phyloP scores from a whole-genome alignment of 2,888 invertebrate genomes.

The Eupithecia insigniata region DNA sequence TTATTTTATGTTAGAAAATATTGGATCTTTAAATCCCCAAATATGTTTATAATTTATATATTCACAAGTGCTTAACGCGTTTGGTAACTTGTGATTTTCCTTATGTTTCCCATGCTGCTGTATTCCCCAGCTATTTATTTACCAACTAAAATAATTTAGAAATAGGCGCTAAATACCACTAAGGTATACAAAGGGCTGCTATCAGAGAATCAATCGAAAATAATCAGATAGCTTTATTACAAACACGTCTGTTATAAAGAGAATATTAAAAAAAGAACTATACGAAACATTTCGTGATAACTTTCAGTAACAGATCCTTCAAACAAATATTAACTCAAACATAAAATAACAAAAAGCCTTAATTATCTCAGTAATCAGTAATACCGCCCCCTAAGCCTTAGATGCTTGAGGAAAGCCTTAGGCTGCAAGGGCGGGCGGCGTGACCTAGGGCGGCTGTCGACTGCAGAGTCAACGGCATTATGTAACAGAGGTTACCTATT shows the following conservation, averaged over 20 bases:
- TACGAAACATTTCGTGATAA: not conserved
- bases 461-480: slow-evolving; percentile 32
- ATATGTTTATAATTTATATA: not conserved
- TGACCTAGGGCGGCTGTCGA: slow-evolving; percentile 44
- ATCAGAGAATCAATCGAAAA: too few relatives aligned
- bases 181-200: not conserved
- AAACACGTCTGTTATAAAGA: too few relatives aligned
- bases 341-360: not conserved
- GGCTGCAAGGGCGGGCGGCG: slow-evolving; percentile 38
- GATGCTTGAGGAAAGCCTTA: slow-evolving; percentile 14
- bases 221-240: too few relatives aligned
- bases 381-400: not conserved
- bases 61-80: not conserved
- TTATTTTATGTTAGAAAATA: not conserved
- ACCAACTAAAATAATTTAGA: not conserved
- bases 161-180: not conserved
- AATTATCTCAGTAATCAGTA: not conserved
- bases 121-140: not conserved
- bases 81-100: not conserved
- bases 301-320: not conserved
- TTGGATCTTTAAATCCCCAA: not conserved
- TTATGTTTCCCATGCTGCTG: not conserved
- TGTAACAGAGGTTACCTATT: slow-evolving; percentile 24
- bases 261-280: too few relatives aligned
- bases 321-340: not conserved